Evolutionary conservation across 2,888 invertebrate genomes (phyloP).

Genomic region (Drosophila fungiperda): DNA sequence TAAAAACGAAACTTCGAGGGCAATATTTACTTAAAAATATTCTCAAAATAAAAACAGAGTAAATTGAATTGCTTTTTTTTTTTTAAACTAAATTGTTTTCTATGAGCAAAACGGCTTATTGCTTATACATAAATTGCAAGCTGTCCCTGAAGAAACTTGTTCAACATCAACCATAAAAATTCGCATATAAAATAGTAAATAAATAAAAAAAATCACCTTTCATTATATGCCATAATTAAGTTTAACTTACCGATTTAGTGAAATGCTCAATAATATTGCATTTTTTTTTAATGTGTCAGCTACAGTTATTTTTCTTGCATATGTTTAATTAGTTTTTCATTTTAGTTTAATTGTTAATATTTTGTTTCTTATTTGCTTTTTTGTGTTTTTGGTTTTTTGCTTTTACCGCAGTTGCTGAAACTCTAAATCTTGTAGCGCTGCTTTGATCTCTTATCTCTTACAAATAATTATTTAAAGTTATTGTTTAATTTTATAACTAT

Average conservation of each 20-base stretch:
- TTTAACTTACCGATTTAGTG: constrained; percentile 55
- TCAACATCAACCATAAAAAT: constrained; percentile 67
- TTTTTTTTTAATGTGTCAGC: constrained; percentile 65
- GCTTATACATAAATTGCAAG: constrained; percentile 78
- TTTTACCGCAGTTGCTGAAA: constrained; percentile 72
- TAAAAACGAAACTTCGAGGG: background rate
- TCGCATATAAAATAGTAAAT: constrained; percentile 70
- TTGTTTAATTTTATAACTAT: constrained; percentile 55
- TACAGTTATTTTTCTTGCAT: constrained; percentile 61
- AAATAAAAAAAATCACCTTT: constrained; percentile 61
- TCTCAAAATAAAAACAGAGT: background rate
- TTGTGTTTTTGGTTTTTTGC: constrained; percentile 30
- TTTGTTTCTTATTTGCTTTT: constrained; percentile 25
- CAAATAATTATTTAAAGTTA: constrained; percentile 43
- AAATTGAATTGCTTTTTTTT: constrained; percentile 20
- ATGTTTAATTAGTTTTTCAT: constrained; percentile 32
- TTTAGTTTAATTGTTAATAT: constrained; percentile 52
- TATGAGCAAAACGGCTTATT: constrained; percentile 76
- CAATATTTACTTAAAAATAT: background rate
- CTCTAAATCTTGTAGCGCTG: constrained; percentile 76
- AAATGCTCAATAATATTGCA: constrained; percentile 62
- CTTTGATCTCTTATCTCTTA: constrained; percentile 51
- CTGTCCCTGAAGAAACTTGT: constrained; percentile 77
- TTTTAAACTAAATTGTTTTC: background rate
- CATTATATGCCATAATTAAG: constrained; percentile 40